phyloP scores from a whole-genome alignment of 2,888 invertebrate genomes.

The Schizotus pectinicornis region DNA sequence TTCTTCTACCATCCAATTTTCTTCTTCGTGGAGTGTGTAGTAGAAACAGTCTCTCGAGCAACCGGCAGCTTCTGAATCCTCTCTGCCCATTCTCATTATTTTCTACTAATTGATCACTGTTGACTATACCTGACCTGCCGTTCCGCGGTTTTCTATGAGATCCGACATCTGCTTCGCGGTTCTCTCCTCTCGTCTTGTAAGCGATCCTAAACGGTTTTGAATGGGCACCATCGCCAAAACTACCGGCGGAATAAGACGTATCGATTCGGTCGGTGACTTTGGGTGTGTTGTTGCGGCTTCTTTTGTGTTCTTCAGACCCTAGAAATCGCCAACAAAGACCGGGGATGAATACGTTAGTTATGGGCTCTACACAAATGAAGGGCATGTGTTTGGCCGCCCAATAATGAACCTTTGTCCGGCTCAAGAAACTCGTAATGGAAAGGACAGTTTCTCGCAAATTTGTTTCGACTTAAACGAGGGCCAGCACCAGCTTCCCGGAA shows the following conservation, averaged over 20 bases:
- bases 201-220: too few species aligned
- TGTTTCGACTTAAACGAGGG: background rate
- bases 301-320: slow-evolving; percentile 28
- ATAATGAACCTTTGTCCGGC: slow-evolving; percentile 20
- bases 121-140: too few species aligned
- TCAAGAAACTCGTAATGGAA: slow-evolving; percentile 13
- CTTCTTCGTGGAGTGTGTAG: too few species aligned
- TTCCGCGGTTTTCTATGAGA: too few species aligned
- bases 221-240: too few species aligned
- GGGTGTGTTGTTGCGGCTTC: slow-evolving; percentile 19
- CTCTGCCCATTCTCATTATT: too few species aligned
- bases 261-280: slow-evolving; percentile 25
- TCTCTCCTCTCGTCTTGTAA: too few species aligned
- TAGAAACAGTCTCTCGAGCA: too few species aligned
- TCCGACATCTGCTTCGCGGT: too few species aligned
- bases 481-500: background rate
- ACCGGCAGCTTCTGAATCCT: too few species aligned
- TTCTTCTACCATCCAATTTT: too few species aligned
- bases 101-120: too few species aligned
- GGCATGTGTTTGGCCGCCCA: slow-evolving; percentile 32
- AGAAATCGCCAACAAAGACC: slow-evolving; percentile 36
- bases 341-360: slow-evolving; percentile 34
- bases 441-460: background rate
- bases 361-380: slow-evolving; percentile 32
- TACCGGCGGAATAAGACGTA: slow-evolving; percentile 21